Percentiles rank a stretch among this genome's conserved stretches.
These are phyloP conservation scores for Melolontha melolontha DNA, from an alignment of 2,888 invertebrate genomes.

Conservation along the genomic window DNA sequence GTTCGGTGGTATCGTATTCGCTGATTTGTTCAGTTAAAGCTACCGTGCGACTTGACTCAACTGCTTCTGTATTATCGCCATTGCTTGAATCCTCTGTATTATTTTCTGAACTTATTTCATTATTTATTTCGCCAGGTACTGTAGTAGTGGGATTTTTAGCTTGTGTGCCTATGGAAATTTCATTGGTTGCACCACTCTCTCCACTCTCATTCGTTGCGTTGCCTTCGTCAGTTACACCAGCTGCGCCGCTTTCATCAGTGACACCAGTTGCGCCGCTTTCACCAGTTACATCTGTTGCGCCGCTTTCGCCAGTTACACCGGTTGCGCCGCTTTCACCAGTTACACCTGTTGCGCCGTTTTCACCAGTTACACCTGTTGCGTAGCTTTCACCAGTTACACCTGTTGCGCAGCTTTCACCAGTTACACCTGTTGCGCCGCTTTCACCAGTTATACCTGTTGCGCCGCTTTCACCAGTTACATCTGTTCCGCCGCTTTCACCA, in stretches of 20 bases:
- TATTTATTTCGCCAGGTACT: no score
- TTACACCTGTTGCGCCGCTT: not conserved
- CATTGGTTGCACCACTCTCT: conserved; percentile 43
- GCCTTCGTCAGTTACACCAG: conserved; percentile 31
- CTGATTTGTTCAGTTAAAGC: no score
- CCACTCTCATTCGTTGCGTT: no score
- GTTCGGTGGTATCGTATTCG: no score
- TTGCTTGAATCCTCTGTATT: no score
- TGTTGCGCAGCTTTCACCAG: not conserved
- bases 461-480: not conserved
- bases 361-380: conserved; percentile 7
- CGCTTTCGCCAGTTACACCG: conserved; percentile 13
- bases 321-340: conserved; percentile 4
- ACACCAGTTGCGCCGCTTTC: not conserved
- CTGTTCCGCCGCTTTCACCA: not conserved
- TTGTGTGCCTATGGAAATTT: no score
- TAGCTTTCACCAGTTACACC: not conserved
- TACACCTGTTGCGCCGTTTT: conserved; percentile 4
- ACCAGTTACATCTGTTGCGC: conserved; percentile 6
- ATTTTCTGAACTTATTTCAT: no score
- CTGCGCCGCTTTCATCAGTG: not conserved
- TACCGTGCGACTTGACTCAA: no score
- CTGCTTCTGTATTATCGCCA: no score
- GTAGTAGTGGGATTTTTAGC: no score
- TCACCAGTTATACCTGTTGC: not conserved